phyloP scores from a whole-genome alignment of 1,140 invertebrate species.

The Heliconius melpomene region DNA sequence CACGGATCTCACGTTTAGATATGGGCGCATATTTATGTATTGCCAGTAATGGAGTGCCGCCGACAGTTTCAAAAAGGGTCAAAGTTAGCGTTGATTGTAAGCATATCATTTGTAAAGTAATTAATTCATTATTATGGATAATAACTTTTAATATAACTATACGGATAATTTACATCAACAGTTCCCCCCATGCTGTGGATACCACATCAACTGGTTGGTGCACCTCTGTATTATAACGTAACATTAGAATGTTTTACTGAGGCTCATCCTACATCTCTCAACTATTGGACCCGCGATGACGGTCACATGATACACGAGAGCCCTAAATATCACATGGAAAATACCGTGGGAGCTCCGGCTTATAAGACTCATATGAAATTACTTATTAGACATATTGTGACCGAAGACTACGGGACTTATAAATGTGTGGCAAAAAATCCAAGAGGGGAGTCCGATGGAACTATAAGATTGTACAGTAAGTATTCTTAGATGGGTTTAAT shows the following conservation, averaged over 20 bases:
- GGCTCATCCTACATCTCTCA: slow-evolving; percentile 93
- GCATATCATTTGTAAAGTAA: slow-evolving; percentile 71
- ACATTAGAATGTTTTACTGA: slow-evolving; percentile 94
- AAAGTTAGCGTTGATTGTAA: slow-evolving; percentile 97
- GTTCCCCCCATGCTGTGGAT: slow-evolving; percentile 95
- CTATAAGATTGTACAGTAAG: slow-evolving; percentile 95
- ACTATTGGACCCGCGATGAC: slow-evolving; percentile 94
- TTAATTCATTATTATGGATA: slow-evolving; percentile 1
- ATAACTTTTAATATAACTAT: background rate
- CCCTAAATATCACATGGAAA: slow-evolving; percentile 89
- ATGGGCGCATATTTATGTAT: slow-evolving; percentile 96
- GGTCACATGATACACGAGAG: slow-evolving; percentile 94
- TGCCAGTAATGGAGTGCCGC: slow-evolving; percentile 89
- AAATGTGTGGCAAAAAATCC: slow-evolving; percentile 97
- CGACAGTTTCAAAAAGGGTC: slow-evolving; percentile 93
- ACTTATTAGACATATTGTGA: slow-evolving; percentile 87
- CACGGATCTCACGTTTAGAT: slow-evolving; percentile 91
- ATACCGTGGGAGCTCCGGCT: slow-evolving; percentile 84
- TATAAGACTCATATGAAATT: slow-evolving; percentile 93
- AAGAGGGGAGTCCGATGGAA: slow-evolving; percentile 94
- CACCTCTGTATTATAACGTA: slow-evolving; percentile 89
- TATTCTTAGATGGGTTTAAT: slow-evolving; percentile 47
- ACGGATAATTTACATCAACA: slow-evolving; percentile 58
- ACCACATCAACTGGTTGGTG: slow-evolving; percentile 93
- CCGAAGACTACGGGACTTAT: slow-evolving; percentile 92